Conservation (phyloP, 2,797 vertebrate species). For the Serranus cabrilla region DNA sequence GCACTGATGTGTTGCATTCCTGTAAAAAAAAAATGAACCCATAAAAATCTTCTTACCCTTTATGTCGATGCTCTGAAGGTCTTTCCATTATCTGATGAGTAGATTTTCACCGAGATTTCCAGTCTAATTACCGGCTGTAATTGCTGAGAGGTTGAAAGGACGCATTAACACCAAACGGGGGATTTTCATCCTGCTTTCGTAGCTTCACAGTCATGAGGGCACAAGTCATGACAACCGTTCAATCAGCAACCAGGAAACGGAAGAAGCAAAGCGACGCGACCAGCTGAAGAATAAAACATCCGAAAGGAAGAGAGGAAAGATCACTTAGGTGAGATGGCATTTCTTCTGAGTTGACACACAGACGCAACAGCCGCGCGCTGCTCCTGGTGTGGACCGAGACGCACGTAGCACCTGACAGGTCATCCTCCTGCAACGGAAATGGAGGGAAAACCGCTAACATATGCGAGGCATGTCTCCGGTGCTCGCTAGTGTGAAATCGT, state of each 20-base stretch:
- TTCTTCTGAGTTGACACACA: slow-evolving; percentile 39
- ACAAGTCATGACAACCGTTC: slow-evolving; percentile 68
- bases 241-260: slow-evolving; percentile 30
- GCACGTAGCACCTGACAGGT: slow-evolving; percentile 60
- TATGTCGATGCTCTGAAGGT: slow-evolving; percentile 38
- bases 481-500: slow-evolving; percentile 6
- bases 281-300: slow-evolving; percentile 16
- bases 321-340: slow-evolving; percentile 57
- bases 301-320: slow-evolving; percentile 19
- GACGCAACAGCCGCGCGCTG: slow-evolving; percentile 35
- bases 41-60: slow-evolving; percentile 66
- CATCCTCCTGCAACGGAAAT: slow-evolving; percentile 43
- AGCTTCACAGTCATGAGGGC: slow-evolving; percentile 48
- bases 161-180: slow-evolving; percentile 36
- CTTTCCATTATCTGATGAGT: slow-evolving; percentile 49
- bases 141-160: slow-evolving; percentile 38
- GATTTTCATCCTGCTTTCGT: slow-evolving; percentile 41
- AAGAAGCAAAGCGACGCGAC: slow-evolving; percentile 17
- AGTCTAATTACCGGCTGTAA: slow-evolving; percentile 34
- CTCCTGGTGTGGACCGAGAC: slow-evolving; percentile 55
- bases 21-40: slow-evolving; percentile 28
- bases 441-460: not conserved
- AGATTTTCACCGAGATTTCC: slow-evolving; percentile 38
- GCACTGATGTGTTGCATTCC: slow-evolving; percentile 33
- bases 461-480: slow-evolving; percentile 1